Evolutionary conservation across 2,113 vertebrate species (phyloP), one percentile per base, ranked within the genome.

Genomic region (Paracanthobrama guichenoti): DNA sequence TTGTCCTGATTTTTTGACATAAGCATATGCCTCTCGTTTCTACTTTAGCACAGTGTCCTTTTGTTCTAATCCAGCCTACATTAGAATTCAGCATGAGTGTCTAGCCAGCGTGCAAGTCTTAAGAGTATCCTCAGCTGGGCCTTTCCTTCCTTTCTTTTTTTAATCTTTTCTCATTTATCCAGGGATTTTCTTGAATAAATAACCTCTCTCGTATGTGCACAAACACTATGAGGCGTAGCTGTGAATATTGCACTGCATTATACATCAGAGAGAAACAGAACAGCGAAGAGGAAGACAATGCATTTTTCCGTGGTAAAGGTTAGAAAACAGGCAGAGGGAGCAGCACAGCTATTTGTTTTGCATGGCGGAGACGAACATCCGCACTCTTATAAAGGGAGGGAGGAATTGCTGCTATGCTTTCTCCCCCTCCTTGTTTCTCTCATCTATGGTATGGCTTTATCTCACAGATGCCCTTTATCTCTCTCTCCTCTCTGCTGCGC

Each of bases 261-360:
- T 74, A 81, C 75, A 91, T 90, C 91, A 85, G 81, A 59, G 48
- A 81, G 50, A 31, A 71, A 72, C 78, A 81, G 57, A 46, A 48
- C 62, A 53, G 39, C 4, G 28, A 24, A 53, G 60, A 50, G 79
- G 60, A 81, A 75, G 46, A 72, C 59, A 73, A 75, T 80, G 86
- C 89, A 86, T 88, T 90, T 90, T 92, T 87, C 85, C 69, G 89
- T 82, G 66, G 79, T 89, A 91, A 92, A 92, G 91, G 91, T 93
- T 90, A 90, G 48, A 83, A 81, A 86, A 73, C 82, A 87, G 84
- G 72, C 35, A 57, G 87, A 81, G 83, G 78, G 26, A 66, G 6
- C 57, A 78, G 73, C 48, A 55, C 18, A 69, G 39, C 67, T 64
- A 72, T 86, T 89, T 87, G 86, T 86, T 84, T 55, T 69, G 78